These are phyloP conservation scores for Carcina quercana DNA, from an alignment of 2,888 invertebrate species.

Conservation along the genomic window DNA sequence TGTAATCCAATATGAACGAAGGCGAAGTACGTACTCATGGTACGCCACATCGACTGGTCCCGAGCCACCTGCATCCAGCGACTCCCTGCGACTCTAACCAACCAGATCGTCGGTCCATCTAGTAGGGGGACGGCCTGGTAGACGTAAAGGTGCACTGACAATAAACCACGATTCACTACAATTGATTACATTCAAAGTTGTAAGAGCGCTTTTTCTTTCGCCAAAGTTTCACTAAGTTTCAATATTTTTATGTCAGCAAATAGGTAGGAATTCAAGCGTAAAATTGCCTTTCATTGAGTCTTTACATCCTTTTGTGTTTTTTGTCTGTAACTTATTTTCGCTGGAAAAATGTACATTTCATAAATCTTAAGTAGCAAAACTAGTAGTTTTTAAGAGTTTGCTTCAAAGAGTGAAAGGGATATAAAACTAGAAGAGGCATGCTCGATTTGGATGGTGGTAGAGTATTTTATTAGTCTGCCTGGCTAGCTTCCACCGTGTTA, in stretches of 20 bases:
- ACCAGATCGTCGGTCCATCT: too few relatives aligned
- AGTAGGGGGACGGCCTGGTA: too few relatives aligned
- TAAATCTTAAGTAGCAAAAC: constrained; percentile 28
- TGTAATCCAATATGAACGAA: too few relatives aligned
- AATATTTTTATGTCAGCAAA: too few relatives aligned
- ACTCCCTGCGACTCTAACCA: too few relatives aligned
- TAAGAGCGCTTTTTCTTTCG: neutral
- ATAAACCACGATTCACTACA: neutral
- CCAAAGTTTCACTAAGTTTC: neutral
- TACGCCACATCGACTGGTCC: too few relatives aligned
- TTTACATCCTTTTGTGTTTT: constrained; percentile 13
- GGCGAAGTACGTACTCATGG: too few relatives aligned
- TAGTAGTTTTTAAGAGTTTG: constrained; percentile 23
- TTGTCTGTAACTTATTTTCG: constrained; percentile 27
- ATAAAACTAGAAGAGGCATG: constrained; percentile 9
- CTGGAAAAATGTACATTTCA: constrained; percentile 26
- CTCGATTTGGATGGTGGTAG: too few relatives aligned
- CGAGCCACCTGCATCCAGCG: too few relatives aligned
- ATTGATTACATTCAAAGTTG: neutral
- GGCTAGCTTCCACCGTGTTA: too few relatives aligned
- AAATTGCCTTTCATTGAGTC: constrained; percentile 2
- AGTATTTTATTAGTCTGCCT: neutral
- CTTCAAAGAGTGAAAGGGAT: constrained; percentile 10
- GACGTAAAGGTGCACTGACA: too few relatives aligned
- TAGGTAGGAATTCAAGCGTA: neutral